These are phyloP conservation scores for Leuciscus idus DNA, from an alignment of 2,113 vertebrate species.

Conservation along the genomic window DNA sequence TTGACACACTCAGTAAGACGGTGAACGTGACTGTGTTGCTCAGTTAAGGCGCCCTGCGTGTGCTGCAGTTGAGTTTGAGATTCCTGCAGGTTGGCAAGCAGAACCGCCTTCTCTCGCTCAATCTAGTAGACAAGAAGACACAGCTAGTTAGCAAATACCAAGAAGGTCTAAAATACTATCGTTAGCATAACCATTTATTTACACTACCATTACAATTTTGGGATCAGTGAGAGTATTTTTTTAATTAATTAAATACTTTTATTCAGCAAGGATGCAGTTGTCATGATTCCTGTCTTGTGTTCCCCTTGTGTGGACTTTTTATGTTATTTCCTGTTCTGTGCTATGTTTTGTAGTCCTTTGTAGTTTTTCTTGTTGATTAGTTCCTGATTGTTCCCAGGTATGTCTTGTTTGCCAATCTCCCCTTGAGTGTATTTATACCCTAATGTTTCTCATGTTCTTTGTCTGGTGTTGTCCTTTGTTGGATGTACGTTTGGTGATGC, in stretches of 20 bases:
- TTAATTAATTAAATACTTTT: background rate
- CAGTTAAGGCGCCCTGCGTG: constrained; percentile 91
- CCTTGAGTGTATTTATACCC: too few species aligned
- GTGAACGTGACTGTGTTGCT: constrained; percentile 89
- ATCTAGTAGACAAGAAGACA: constrained; percentile 76
- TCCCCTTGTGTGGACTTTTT: too few species aligned
- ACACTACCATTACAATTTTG: background rate
- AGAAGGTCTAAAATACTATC: background rate
- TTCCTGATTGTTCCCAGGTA: too few species aligned
- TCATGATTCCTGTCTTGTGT: too few species aligned
- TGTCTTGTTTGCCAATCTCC: too few species aligned
- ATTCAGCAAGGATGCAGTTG: background rate
- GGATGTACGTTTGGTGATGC: too few species aligned
- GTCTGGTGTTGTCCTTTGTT: too few species aligned
- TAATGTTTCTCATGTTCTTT: too few species aligned
- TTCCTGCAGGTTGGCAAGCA: constrained; percentile 92
- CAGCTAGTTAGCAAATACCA: background rate
- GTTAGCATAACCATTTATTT: background rate
- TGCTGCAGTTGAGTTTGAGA: constrained; percentile 94
- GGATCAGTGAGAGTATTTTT: background rate
- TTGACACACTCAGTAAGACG: constrained; percentile 88
- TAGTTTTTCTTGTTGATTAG: too few species aligned
- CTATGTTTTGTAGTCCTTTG: too few species aligned
- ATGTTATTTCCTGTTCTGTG: too few species aligned
- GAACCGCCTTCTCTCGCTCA: constrained; percentile 90